These are phyloP conservation scores for Aphodius sticticus DNA, from an alignment of 2,888 invertebrate species.

Conservation along the genomic window DNA sequence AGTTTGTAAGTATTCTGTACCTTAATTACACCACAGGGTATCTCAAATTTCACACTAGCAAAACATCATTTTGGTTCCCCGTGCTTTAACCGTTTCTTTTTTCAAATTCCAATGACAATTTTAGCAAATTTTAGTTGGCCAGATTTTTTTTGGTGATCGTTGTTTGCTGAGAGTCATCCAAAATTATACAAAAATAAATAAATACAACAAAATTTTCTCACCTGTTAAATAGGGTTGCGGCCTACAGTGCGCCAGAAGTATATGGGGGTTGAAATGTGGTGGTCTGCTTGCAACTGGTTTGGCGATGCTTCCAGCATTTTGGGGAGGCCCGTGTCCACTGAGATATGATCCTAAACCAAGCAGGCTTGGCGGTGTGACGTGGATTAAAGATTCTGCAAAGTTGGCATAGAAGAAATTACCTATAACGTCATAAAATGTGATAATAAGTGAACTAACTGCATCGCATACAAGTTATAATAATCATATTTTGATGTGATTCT, in stretches of 20 bases:
- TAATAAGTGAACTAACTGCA: background rate
- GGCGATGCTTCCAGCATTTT: slow-evolving; percentile 66
- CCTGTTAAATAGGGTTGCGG: slow-evolving; percentile 85
- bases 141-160: too few relatives aligned
- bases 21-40: too few relatives aligned
- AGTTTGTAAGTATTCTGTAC: too few relatives aligned
- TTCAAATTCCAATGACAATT: too few relatives aligned
- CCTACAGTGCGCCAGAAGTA: slow-evolving; percentile 82
- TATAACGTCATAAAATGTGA: background rate
- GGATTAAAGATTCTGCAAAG: slow-evolving; percentile 55
- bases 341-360: slow-evolving; percentile 58
- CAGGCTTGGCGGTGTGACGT: slow-evolving; percentile 59
- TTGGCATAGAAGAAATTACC: background rate
- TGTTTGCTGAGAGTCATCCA: too few relatives aligned
- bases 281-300: slow-evolving; percentile 86
- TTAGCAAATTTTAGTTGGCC: too few relatives aligned
- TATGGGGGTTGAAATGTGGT: slow-evolving; percentile 77
- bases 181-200: background rate
- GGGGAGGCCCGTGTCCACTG: slow-evolving; percentile 62
- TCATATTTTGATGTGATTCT: too few relatives aligned
- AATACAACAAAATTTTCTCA: slow-evolving; percentile 52
- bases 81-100: too few relatives aligned
- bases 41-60: too few relatives aligned
- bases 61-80: too few relatives aligned
- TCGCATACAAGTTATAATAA: background rate